Conservation (phyloP, 1,140 invertebrate genomes). For the Drosophila baimaii region DNA sequence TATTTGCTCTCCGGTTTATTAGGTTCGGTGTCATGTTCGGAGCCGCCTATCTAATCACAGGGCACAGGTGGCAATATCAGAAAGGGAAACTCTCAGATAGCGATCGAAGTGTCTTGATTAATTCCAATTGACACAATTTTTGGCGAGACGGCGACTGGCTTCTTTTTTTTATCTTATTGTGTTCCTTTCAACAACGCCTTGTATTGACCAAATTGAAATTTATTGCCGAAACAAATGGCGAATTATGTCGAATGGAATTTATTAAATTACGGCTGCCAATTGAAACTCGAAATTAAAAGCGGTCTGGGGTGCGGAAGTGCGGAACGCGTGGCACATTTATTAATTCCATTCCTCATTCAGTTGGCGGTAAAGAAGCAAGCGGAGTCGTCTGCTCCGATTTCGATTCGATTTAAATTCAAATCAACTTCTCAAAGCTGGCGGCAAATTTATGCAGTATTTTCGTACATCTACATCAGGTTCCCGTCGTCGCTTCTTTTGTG, state of each 20-base stretch:
- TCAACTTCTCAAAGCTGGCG: constrained; percentile 58
- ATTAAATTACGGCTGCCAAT: constrained; percentile 37
- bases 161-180: neutral
- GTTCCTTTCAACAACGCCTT: constrained; percentile 2
- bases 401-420: constrained; percentile 61
- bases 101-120: constrained; percentile 49
- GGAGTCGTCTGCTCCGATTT: constrained; percentile 53
- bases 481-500: constrained; percentile 10
- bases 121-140: constrained; percentile 50
- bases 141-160: constrained; percentile 17
- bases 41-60: constrained; percentile 43
- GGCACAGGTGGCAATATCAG: constrained; percentile 39
- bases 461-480: constrained; percentile 27
- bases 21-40: constrained; percentile 23
- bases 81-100: constrained; percentile 19
- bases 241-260: constrained; percentile 42
- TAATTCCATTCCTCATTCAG: constrained; percentile 52
- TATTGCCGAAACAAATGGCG: constrained; percentile 44
- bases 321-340: constrained; percentile 42
- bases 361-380: neutral
- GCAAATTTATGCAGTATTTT: constrained; percentile 59
- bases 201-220: constrained; percentile 53
- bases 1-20: constrained; percentile 18
- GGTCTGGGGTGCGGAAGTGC: constrained; percentile 2
- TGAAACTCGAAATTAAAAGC: constrained; percentile 54